phyloP scores from a whole-genome alignment of 2,888 invertebrate species.

The Drosophila subsilvestris region DNA sequence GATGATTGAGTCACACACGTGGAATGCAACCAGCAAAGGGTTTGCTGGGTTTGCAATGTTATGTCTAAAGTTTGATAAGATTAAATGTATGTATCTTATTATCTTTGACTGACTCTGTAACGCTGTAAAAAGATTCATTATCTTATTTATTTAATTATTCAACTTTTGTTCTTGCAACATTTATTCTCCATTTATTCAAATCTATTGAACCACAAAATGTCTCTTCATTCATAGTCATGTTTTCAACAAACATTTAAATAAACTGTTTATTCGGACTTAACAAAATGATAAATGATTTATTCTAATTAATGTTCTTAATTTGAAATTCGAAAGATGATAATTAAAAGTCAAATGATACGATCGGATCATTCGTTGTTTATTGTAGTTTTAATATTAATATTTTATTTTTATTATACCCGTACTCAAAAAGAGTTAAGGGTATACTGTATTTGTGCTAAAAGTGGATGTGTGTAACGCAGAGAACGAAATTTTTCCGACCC shows the following conservation, averaged over 20 bases:
- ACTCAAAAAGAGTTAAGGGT: too few relatives aligned
- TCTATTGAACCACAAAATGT: too few relatives aligned
- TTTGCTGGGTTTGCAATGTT: not conserved
- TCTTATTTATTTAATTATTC: too few relatives aligned
- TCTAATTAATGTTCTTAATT: not conserved
- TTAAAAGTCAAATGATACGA: not conserved
- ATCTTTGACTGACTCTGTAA: too few relatives aligned
- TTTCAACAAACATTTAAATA: not conserved
- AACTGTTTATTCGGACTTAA: constrained; percentile 4
- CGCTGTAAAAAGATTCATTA: not conserved
- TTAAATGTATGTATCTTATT: not conserved
- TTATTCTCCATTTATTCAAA: too few relatives aligned
- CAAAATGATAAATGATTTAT: constrained; percentile 6
- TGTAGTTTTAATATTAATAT: not conserved
- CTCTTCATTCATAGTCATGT: not conserved
- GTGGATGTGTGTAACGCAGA: too few relatives aligned
- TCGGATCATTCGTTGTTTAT: not conserved
- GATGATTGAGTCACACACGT: constrained; percentile 16
- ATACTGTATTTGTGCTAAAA: too few relatives aligned
- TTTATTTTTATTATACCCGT: too few relatives aligned
- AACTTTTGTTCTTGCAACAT: too few relatives aligned
- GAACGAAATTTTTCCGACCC: too few relatives aligned
- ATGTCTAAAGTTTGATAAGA: not conserved
- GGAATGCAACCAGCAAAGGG: not conserved
- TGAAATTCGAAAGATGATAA: not conserved